Base-by-base conservation (phyloP, 2,888 invertebrate genomes). In the Cryptophagus acutangulus region DNA sequence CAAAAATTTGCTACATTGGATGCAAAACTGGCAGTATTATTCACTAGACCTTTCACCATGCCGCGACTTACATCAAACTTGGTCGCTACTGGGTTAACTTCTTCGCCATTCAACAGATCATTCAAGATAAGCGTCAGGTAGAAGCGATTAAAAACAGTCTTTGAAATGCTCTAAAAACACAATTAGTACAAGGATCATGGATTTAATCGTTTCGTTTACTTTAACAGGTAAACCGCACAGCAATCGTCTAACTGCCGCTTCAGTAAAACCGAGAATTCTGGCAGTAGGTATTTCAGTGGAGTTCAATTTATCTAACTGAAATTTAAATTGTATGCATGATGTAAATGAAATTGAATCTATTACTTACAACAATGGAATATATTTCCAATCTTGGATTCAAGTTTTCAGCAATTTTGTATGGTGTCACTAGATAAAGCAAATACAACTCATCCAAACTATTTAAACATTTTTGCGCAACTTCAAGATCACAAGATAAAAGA, bases 101-200 rank as follows among this genome's bases (percentile, higher is more conserved):
- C 75, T 54, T 74, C 65, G 45, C 83, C 78, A 45, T 79, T 78
- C 78, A 87, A 83, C 14, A 90, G 69, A 51, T 91, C 87, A 55
- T 84, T 77, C 45, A 96, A 70, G 72, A 95, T 87, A 46, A 96
- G 66, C 5, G 93, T 87, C 43, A 89, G 70, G 66, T 89, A 95
- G 69, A 95, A 87, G 35, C 93, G 78, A 53, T 81, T 76, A 41
- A 90, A 57, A n/a, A 84, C 74, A 26, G 63, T 66, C 54, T 76
- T 74, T 0, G 80, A 67, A 5, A 82, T 71, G 53, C 70, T 73
- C 82, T 84, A 58, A 13, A 70, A 67, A 31, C n/a, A 31, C 13
- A 31, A 15, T n/a, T n/a, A n/a, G n/a, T n/a, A n/a, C n/a, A n/a
- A n/a, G n/a, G n/a, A n/a, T n/a, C n/a, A n/a, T n/a, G n/a, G n/a